phyloP scores from a whole-genome alignment of 2,797 vertebrate genomes.

The Sarcoramphus papa region DNA sequence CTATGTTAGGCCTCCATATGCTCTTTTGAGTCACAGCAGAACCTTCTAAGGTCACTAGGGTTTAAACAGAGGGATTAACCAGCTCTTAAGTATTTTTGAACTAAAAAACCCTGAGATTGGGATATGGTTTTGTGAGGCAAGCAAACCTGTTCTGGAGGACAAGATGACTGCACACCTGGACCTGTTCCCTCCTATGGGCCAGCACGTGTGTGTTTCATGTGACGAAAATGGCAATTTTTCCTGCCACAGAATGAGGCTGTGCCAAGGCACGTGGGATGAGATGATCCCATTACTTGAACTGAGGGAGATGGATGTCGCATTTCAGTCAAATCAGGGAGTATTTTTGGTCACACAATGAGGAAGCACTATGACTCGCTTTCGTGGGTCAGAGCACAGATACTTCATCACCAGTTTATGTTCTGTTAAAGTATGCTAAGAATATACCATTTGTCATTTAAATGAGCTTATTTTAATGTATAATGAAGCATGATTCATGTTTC shows the following conservation, averaged over 20 bases:
- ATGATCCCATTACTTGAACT: background rate
- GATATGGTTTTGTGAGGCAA: background rate
- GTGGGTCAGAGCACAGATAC: background rate
- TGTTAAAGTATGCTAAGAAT: background rate
- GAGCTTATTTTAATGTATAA: background rate
- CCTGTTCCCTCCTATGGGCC: background rate
- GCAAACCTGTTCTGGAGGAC: background rate
- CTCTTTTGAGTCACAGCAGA: background rate
- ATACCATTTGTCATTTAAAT: conserved; percentile 9
- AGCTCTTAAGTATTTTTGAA: background rate
- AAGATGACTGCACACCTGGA: background rate
- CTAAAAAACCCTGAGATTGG: background rate
- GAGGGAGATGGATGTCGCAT: background rate
- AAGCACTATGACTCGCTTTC: background rate
- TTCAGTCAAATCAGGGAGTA: background rate
- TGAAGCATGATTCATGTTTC: background rate
- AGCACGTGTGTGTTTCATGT: background rate
- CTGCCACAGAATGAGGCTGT: background rate
- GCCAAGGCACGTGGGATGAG: background rate
- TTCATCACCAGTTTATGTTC: background rate
- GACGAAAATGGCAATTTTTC: background rate
- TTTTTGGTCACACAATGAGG: background rate
- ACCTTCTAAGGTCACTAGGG: background rate
- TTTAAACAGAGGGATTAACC: background rate
- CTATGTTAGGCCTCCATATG: background rate